Base-by-base conservation (phyloP, 2,888 invertebrate genomes). In the Dastarcus helophoroides region DNA sequence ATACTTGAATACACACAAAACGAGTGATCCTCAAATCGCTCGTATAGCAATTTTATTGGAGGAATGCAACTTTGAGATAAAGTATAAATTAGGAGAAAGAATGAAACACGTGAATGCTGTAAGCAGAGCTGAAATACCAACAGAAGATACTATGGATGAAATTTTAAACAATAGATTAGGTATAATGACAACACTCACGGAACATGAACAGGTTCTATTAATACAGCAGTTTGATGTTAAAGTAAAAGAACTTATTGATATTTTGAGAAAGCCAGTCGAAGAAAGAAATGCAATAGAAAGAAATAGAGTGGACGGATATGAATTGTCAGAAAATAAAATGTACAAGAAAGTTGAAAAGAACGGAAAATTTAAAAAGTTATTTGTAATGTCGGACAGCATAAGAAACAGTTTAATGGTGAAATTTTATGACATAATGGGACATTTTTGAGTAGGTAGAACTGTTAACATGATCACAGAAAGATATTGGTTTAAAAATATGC, bases 71-170 rank as follows among this genome's bases (percentile, higher is more conserved):
- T 41, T 39, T 24, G 39, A 42, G 21, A 42, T 51, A 4, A 32
- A 38, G 15, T 38, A 48, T 17, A 21, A 32, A 23, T n/a, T 22
- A 4, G 48, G 47, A 4, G 37, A 40, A 7, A 19, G 32, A 5
- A 46, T 50, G 38, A 16, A 14, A 3, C 44, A 45, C 30, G 47
- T 43, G 3, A 47, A 49, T 33, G 33, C 38, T 2, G 24, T 50
- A 6, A 42, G 43, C 21, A 26, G 47, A 32, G 41, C 41, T 26
- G 41, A 44, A 8, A 33, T 26, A 4, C 31, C 29, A 8, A 32
- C 30, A 11, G 32, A 35, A 5, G 24, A 24, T 8, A 37, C n/a
- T n/a, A n/a, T n/a, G n/a, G n/a, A n/a, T n/a, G n/a, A n/a, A n/a
- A n/a, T n/a, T 19, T 6, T 19, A 7, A 7, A 7, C 17, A 15